These are phyloP conservation scores for Todiramphus saurophagus DNA, from an alignment of 2,113 vertebrate genomes.

Conservation along the genomic window DNA sequence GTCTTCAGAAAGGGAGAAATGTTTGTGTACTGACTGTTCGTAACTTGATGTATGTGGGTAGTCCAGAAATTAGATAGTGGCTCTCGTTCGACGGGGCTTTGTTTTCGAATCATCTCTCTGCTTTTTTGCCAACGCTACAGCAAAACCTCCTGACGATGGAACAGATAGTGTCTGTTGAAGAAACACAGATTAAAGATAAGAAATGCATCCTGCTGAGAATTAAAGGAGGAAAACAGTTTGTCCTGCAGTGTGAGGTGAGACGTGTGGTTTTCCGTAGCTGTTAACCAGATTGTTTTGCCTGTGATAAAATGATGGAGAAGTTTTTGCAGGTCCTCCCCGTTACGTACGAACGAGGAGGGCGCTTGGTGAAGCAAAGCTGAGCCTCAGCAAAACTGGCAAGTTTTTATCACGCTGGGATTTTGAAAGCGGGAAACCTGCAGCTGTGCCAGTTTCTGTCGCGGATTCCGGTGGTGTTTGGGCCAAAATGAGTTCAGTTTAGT, in stretches of 20 bases:
- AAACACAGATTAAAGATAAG: constrained; percentile 97
- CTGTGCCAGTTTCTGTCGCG: background rate
- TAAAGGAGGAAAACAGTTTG: constrained; percentile 97
- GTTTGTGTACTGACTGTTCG: background rate
- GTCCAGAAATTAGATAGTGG: background rate
- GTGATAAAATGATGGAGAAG: background rate
- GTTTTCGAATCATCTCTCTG: background rate
- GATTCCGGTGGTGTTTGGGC: background rate
- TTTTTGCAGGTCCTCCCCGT: background rate
- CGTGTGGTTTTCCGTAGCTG: background rate
- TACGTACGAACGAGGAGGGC: accelerated
- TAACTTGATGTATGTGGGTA: background rate
- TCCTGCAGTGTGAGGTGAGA: constrained; percentile 95
- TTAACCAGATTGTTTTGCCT: background rate
- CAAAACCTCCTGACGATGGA: constrained; percentile 99
- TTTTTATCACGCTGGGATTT: background rate
- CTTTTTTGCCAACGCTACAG: constrained; percentile 69
- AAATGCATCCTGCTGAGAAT: constrained; percentile 95
- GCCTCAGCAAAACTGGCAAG: background rate
- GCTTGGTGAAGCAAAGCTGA: background rate
- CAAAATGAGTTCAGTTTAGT: background rate
- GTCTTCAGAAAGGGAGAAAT: background rate
- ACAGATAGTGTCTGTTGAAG: constrained; percentile 93
- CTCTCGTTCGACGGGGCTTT: background rate
- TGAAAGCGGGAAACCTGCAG: background rate